Base-by-base conservation (phyloP, 2,797 vertebrate species). In the Podargus strigoides region DNA sequence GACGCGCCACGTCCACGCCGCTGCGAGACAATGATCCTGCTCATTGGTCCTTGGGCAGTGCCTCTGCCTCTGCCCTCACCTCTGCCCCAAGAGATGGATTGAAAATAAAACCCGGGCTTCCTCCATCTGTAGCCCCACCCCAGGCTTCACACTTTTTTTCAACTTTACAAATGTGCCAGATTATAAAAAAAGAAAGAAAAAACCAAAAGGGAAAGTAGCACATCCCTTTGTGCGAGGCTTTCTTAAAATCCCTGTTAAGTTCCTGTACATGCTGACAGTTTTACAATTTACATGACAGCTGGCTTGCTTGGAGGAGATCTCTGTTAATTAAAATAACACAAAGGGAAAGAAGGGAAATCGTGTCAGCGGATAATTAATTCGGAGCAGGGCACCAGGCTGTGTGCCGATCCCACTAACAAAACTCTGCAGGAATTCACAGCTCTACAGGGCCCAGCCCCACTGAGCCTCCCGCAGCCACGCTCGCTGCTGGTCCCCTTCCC, bases 301-400 rank as follows among this genome's bases (percentile, higher is more conserved):
- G 97, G 96, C 95, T 98, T 95, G 98, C 98, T 98, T 46, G 76
- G 96, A 98, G 98, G 98, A 98, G 97, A 97, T 97, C 97, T 97
- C 95, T 86, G 96, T 98, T 98, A 98, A 98, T 98, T 98, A 98
- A 98, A 98, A 97, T 94, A 98, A 95, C 97, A 97, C 94, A 97
- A 97, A 98, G 96, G 96, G 96, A 98, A 95, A 97, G 92, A 85
- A 93, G 88, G 5, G 6, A 87, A 97, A 97, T 96, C 85, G 78
- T 97, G 96, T 97, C 95, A 96, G 96, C 37, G 20, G 96, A 97
- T 98, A 98, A 98, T 98, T 97, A 98, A 98, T 97, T 96, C 93
- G 66, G 97, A 97, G 97, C 95, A 94, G 96, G 96, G 94, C 95
- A 94, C 81, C 85, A 91, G 94, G 96, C 92, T 95, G 94, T 21